These are phyloP conservation scores for Sarcophaga bullata DNA, from an alignment of 1,140 invertebrate genomes.

Conservation along the genomic window DNA sequence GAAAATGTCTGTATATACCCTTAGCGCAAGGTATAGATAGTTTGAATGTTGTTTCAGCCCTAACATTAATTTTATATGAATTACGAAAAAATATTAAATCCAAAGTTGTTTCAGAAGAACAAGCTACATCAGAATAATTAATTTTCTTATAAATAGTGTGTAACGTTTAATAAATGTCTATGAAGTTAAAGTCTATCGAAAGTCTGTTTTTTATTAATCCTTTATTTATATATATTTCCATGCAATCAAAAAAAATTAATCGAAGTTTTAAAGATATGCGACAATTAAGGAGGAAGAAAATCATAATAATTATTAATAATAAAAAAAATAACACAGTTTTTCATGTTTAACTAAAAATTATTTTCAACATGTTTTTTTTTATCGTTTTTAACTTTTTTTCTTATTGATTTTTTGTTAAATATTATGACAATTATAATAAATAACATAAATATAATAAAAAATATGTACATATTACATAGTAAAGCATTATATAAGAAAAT, in stretches of 20 bases:
- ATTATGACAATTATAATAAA: constrained; percentile 38
- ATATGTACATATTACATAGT: constrained; percentile 38
- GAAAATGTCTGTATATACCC: constrained; percentile 80
- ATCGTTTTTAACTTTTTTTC: not conserved
- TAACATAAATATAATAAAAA: constrained; percentile 31
- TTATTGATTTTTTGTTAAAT: constrained; percentile 27
- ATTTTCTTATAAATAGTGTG: not conserved
- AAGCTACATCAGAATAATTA: too few species aligned
- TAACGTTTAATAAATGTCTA: not conserved
- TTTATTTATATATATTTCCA: not conserved
- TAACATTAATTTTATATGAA: constrained; percentile 87
- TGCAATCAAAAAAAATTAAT: constrained; percentile 16
- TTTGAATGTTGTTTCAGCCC: constrained; percentile 84
- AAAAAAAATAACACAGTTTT: constrained; percentile 35
- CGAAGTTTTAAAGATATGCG: not conserved
- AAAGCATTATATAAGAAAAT: not conserved
- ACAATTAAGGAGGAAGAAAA: constrained; percentile 3
- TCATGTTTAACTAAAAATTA: constrained; percentile 34
- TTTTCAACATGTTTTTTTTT: constrained; percentile 29
- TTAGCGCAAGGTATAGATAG: constrained; percentile 82
- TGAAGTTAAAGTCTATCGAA: too few species aligned
- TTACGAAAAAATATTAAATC: constrained; percentile 69
- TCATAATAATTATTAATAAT: not conserved
- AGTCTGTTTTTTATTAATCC: too few species aligned
- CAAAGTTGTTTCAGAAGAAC: too few species aligned